These are phyloP conservation scores for Flabesymbios commensalis DNA, from an alignment of 2,888 invertebrate genomes.

Conservation along the genomic window DNA sequence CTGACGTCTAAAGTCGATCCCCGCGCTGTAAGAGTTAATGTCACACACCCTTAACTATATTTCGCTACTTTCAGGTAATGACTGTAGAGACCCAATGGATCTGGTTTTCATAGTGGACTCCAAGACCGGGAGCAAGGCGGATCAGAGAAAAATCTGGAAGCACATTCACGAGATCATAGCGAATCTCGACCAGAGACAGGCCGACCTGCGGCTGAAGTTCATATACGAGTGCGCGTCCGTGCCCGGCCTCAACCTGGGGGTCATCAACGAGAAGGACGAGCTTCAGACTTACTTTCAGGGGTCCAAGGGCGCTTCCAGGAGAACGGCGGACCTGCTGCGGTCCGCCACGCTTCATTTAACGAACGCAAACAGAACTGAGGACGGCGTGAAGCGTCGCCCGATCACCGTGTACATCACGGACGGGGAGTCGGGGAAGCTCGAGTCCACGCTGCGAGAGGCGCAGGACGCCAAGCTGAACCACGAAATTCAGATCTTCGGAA, in stretches of 20 bases:
- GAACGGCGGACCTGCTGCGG: constrained; percentile 16
- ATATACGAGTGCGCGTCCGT: constrained; percentile 20
- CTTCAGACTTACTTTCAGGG: constrained; percentile 10
- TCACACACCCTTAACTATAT: too few relatives aligned
- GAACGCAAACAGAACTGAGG: too few relatives aligned
- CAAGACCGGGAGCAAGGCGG: constrained; percentile 7
- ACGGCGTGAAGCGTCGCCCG: constrained; percentile 9
- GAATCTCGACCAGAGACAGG: constrained; percentile 18
- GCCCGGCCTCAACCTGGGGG: constrained; percentile 12
- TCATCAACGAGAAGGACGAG: constrained; percentile 13
- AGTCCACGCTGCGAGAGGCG: constrained; percentile 19
- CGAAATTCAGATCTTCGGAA: constrained; percentile 22
- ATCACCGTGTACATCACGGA: constrained; percentile 29
- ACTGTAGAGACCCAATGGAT: constrained; percentile 17
- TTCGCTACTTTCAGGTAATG: too few relatives aligned
- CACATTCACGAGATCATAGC: constrained; percentile 21
- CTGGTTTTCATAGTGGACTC: constrained; percentile 24
- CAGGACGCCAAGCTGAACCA: constrained; percentile 19
- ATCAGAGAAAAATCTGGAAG: constrained; percentile 13
- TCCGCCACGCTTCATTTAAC: not conserved
- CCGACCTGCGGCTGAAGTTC: constrained; percentile 22
- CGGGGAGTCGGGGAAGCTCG: constrained; percentile 19
- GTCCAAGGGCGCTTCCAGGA: not conserved
- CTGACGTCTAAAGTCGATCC: too few relatives aligned
- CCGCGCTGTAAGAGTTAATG: too few relatives aligned